Conservation (phyloP, 2,888 invertebrate genomes). For the Hemaris fuciformis region DNA sequence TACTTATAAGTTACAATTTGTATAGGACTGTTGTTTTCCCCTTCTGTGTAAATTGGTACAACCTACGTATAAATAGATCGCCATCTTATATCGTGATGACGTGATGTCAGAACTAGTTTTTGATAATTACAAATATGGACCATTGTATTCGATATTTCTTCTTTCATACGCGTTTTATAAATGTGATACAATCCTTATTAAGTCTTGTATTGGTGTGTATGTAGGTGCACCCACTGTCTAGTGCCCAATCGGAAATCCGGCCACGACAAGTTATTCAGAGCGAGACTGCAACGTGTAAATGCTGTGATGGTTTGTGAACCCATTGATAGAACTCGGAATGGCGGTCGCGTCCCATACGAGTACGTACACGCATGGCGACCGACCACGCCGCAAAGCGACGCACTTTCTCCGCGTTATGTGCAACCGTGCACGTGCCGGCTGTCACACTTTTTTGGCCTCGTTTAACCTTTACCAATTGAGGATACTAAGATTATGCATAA, state of each 20-base stretch:
- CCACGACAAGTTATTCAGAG: conserved; percentile 67
- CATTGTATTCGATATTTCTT: conserved; percentile 25
- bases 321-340: conserved; percentile 62
- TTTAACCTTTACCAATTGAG: conserved; percentile 10
- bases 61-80: not conserved
- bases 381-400: conserved; percentile 36
- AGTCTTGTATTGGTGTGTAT: not conserved
- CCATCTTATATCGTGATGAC: not conserved
- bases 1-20: too few relatives aligned
- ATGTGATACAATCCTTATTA: not conserved
- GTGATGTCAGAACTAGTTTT: conserved; percentile 4
- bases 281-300: conserved; percentile 66
- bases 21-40: not conserved
- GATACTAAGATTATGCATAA: not conserved
- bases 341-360: conserved; percentile 50
- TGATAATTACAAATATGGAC: conserved; percentile 4
- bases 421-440: conserved; percentile 54
- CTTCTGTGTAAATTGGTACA: not conserved
- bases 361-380: conserved; percentile 33
- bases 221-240: conserved; percentile 26
- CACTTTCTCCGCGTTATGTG: conserved; percentile 65
- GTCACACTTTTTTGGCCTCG: conserved; percentile 59
- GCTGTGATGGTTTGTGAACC: conserved; percentile 61
- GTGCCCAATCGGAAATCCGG: conserved; percentile 70
- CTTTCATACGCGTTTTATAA: not conserved